Evolutionary conservation across 2,113 vertebrate genomes (phyloP), one percentile per base, ranked within the genome.

Genomic region (Cyanoramphus novaezelandiae): DNA sequence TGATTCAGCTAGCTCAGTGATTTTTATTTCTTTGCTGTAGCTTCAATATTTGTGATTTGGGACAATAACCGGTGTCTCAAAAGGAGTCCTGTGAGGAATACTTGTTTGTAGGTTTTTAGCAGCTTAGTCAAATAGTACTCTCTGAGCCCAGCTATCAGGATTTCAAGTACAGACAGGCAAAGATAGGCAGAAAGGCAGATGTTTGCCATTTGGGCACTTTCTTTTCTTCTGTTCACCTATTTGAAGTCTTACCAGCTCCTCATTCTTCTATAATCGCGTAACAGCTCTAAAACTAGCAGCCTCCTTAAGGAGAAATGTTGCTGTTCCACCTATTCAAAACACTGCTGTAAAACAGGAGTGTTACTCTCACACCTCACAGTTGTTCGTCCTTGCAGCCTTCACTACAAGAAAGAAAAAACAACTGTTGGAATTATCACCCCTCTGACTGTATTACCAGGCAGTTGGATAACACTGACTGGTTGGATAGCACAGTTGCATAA

Each of bases 141-240:
- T 72, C 72, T 37, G 83, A 88, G 64, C 62, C 46, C 50, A 94
- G 50, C 76, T 93, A 84, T 44, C 72, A 71, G 60, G 77, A 75
- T 62, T 88, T 90, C 88, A 95, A 90, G 90, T 80, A 91, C 79
- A 93, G 90, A 80, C 75, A 88, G 28, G 85, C 63, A 89, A 59
- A 94, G 82, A 82, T 43, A 83, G 80, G 59, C 6, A 44, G 39
- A 49, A 93, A 93, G 74, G 71, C 86, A 89, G 74, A 71, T 89
- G 87, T 82, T 95, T 91, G 90, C 85, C 46, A 91, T 95, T 95
- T 94, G 74, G 78, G 90, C 67, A 70, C 65, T 86, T 88, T 52
- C 21, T 41, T 82, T 89, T 80, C 59, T 93, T 90, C 65, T 35
- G 5, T 84, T 95, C 88, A 88, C 72, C 65, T 94, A 9, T 84